Percentiles rank a stretch among this genome's conserved stretches.
phyloP scores from a whole-genome alignment of 2,797 vertebrate genomes.

The Periparus ater region DNA sequence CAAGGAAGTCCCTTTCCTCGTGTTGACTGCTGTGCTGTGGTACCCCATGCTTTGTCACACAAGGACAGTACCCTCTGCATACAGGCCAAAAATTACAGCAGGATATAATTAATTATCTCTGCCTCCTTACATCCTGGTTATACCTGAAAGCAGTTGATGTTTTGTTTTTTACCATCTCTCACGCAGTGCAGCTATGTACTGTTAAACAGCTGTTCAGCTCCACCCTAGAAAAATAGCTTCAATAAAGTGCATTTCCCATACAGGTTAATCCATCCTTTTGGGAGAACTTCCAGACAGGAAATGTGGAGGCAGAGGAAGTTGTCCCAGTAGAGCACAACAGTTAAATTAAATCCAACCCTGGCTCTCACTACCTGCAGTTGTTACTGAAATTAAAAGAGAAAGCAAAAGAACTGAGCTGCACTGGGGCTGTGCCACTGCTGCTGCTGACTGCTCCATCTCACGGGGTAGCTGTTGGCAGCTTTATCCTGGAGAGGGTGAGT shows the following conservation, averaged over 20 bases:
- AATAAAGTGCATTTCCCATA: constrained; percentile 55
- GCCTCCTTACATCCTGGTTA: neutral
- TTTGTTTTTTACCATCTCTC: neutral
- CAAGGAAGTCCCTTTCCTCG: neutral
- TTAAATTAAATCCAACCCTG: constrained; percentile 30
- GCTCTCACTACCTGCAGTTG: constrained; percentile 21
- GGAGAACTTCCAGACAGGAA: constrained; percentile 54
- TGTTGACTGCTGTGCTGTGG: neutral
- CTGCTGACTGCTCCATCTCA: neutral
- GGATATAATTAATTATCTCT: neutral
- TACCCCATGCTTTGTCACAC: neutral
- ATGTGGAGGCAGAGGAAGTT: constrained; percentile 51
- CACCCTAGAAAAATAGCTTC: constrained; percentile 57
- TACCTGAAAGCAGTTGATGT: neutral
- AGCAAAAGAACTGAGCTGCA: neutral
- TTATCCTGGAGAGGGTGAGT: neutral
- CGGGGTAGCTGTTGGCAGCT: neutral
- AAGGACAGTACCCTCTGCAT: neutral
- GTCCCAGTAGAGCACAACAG: constrained; percentile 21
- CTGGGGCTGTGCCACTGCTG: accelerated
- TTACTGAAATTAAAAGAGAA: constrained; percentile 9
- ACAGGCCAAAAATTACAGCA: neutral
- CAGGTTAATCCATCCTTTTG: constrained; percentile 57
- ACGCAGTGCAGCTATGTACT: neutral
- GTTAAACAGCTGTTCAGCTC: constrained; percentile 51